phyloP scores from a whole-genome alignment of 2,113 vertebrate genomes.

The Nothocercus julius region DNA sequence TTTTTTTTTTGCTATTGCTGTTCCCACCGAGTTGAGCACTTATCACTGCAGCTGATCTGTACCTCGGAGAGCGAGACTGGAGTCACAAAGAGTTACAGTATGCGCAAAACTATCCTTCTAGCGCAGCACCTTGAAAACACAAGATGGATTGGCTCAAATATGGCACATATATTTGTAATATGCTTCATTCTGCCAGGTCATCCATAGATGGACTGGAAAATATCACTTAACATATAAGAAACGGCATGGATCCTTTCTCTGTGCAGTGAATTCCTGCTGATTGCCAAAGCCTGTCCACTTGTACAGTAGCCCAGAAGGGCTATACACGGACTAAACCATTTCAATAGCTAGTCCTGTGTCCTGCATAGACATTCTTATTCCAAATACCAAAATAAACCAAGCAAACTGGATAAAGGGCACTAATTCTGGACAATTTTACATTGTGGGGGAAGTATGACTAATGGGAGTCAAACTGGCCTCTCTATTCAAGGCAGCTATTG shows the following conservation, averaged over 20 bases:
- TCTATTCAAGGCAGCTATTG: background rate
- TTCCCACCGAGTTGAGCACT: background rate
- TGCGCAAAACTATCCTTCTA: background rate
- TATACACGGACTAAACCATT: background rate
- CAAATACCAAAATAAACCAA: background rate
- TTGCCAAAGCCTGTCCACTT: constrained; percentile 24
- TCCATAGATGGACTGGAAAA: constrained; percentile 32
- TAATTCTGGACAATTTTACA: background rate
- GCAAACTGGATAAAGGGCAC: background rate
- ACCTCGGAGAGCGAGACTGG: background rate
- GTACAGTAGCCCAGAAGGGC: constrained; percentile 44
- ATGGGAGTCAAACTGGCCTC: background rate
- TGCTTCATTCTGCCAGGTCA: constrained; percentile 58
- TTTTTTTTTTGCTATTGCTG: background rate
- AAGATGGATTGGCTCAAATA: background rate
- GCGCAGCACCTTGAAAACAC: background rate
- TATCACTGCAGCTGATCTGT: background rate
- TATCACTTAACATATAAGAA: constrained; percentile 1
- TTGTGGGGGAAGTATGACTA: background rate
- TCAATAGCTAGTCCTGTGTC: background rate
- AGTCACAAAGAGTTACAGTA: background rate
- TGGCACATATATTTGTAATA: constrained; percentile 49
- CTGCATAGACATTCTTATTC: background rate
- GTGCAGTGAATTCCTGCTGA: background rate
- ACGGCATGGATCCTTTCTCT: background rate